Evolutionary conservation across 2,888 invertebrate genomes (phyloP), one percentile per base, ranked within the genome.

Genomic region (Schrankia costaestrigalis): DNA sequence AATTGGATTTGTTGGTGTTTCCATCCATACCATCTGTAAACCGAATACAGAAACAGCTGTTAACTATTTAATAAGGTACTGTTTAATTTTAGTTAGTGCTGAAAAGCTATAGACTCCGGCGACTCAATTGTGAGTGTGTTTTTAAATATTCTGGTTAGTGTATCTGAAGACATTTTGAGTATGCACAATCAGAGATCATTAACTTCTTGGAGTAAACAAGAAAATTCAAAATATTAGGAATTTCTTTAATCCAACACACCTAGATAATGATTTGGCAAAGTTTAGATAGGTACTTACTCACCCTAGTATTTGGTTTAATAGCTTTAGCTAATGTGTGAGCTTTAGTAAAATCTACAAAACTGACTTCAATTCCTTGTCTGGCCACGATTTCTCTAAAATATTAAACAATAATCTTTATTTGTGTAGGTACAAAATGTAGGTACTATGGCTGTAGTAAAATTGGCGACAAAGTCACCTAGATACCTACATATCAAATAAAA

Each of bases 1-100:
- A 4, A 94, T 84, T 0, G 99, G 99, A 86, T 99, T 99, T n/a
- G 98, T 97, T 0, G 98, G 98, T 0, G 95, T 94, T 79, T 99
- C 99, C 41, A 98, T 77, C 98, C 98, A 99, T 22, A 99, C 89
- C 78, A 95, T 84, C 94, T 94, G 62, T 25, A 89, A 85, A 41
- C 48, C 47, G 41, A 46, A 26, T 3, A 2, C 9, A 10, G 11
- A 10, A 15, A 15, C 6, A 15, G 6, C 17, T 15, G 17, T 15
- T 15, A 15, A 15, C 6, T 15, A 15, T 15, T 15, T 4, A 4
- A 3, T 15, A 15, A 6, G 17, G 3, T 15, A 6, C 17, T 3
- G 3, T 15, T 4, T 4, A 6, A 4, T 15, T 15, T 3, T 6
- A 4, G 17, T 15, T 15, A 15, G 6, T 15, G 17, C n/a, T n/a